These are phyloP conservation scores for Anneissia japonica DNA, from an alignment of 35 echinoderm and acorn worm species.

Conservation along the genomic window DNA sequence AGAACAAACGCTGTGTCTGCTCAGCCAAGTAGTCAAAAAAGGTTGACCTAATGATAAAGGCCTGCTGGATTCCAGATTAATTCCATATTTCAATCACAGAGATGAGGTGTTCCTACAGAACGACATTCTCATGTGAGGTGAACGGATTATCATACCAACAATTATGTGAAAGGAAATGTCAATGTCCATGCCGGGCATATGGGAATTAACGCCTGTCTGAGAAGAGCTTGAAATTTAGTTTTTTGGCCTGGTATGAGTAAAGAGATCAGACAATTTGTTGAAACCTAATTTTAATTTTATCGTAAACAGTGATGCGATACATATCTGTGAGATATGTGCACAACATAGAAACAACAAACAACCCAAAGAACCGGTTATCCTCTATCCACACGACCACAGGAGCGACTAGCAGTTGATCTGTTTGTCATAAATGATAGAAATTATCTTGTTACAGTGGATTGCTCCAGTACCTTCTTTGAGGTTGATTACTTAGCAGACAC, in stretches of 20 bases:
- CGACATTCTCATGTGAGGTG: conserved; percentile 20
- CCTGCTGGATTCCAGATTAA: no score
- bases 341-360: no score
- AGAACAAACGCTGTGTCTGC: no score
- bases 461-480: conserved; percentile 33
- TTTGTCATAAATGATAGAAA: background rate
- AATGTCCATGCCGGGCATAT: conserved; percentile 45
- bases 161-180: conserved; percentile 22
- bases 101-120: conserved; percentile 62
- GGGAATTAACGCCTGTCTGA: conserved; percentile 44
- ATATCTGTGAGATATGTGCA: no score
- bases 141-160: conserved; percentile 45
- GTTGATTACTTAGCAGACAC: conserved; percentile 9
- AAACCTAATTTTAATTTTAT: no score
- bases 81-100: conserved; percentile 39
- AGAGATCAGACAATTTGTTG: conserved; percentile 45
- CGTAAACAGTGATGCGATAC: no score
- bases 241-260: conserved; percentile 63
- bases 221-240: conserved; percentile 45
- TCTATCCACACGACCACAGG: conserved; percentile 3
- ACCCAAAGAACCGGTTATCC: conserved; percentile 9
- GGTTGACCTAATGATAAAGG: no score
- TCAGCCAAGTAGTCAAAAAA: no score
- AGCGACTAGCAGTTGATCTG: conserved; percentile 1
- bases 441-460: conserved; percentile 29